These are phyloP conservation scores for Dysidea cf. avara DNA, from an alignment of 37 sponge, comb jelly and placozoan species.

Conservation along the genomic window DNA sequence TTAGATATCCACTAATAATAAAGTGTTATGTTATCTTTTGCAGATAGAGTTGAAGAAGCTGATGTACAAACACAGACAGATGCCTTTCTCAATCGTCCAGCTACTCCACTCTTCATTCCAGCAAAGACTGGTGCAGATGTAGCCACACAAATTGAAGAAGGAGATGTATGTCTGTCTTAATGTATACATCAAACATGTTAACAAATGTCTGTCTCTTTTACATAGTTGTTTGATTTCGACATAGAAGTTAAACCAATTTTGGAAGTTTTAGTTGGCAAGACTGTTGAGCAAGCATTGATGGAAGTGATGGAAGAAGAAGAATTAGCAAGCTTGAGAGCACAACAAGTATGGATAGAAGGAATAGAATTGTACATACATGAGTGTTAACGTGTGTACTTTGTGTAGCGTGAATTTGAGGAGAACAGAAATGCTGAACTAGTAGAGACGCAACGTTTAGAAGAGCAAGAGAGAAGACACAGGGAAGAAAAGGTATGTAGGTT, in stretches of 20 bases:
- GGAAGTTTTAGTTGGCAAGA: slow-evolving; percentile 98
- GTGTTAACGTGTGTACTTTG: background rate
- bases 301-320: slow-evolving; percentile 99
- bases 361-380: slow-evolving; percentile 2
- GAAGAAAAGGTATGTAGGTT: slow-evolving; percentile 83
- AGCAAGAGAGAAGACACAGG: slow-evolving; percentile 88
- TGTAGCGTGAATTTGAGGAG: slow-evolving; percentile 91
- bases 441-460: slow-evolving; percentile 96
- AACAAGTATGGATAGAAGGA: slow-evolving; percentile 73
- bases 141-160: slow-evolving; percentile 93
- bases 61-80: slow-evolving; percentile 95
- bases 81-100: slow-evolving; percentile 94
- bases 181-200: background rate
- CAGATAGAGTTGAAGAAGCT: slow-evolving; percentile 91
- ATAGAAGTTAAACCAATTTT: slow-evolving; percentile 94
- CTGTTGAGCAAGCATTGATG: slow-evolving; percentile 95
- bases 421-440: slow-evolving; percentile 94
- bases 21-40: too few species aligned
- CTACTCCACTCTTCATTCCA: slow-evolving; percentile 95
- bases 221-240: slow-evolving; percentile 97
- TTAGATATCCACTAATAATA: too few species aligned
- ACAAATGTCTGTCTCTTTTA: slow-evolving; percentile 5
- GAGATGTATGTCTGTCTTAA: slow-evolving; percentile 78
- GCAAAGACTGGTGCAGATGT: slow-evolving; percentile 96
- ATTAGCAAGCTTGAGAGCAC: slow-evolving; percentile 78